A percentile compares a stretch with the other conserved stretches of the same genome.
Conservation (phyloP, 2,888 invertebrate genomes). For the Allolobophora icterica region DNA sequence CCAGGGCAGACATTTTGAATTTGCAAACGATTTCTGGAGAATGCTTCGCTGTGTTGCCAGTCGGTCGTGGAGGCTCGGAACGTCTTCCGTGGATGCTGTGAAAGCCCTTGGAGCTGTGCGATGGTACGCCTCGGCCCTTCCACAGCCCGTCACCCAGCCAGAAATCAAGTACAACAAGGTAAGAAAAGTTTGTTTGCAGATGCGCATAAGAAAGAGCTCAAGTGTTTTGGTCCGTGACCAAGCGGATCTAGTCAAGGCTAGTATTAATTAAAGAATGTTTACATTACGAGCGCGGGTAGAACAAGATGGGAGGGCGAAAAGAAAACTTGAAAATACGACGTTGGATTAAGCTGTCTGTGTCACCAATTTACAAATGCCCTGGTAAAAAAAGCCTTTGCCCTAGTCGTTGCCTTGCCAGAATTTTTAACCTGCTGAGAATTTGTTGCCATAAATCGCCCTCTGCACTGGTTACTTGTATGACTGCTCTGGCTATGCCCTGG, state of each 20-base stretch:
- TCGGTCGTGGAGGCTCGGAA: neutral
- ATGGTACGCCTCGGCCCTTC: slow-evolving; percentile 14
- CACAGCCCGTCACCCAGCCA: slow-evolving; percentile 21
- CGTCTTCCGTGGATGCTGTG: neutral
- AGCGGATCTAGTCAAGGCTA: too few species aligned
- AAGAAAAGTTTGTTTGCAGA: neutral
- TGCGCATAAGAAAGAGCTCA: neutral
- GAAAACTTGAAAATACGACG: neutral
- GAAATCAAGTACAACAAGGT: slow-evolving; percentile 25
- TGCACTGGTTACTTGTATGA: too few species aligned
- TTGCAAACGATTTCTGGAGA: neutral
- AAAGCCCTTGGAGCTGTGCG: neutral
- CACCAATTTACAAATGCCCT: too few species aligned
- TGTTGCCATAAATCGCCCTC: too few species aligned
- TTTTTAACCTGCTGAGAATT: too few species aligned
- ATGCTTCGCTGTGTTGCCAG: slow-evolving; percentile 17
- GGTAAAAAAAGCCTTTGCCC: too few species aligned
- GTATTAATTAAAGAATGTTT: neutral
- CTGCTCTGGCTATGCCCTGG: too few species aligned
- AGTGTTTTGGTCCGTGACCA: too few species aligned
- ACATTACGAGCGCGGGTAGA: neutral
- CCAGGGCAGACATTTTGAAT: neutral
- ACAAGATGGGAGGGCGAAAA: too few species aligned
- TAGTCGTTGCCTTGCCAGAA: too few species aligned
- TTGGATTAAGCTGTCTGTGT: too few species aligned